Evolutionary conservation across 2,888 invertebrate genomes (phyloP).

Genomic region (Proisotoma minuta): DNA sequence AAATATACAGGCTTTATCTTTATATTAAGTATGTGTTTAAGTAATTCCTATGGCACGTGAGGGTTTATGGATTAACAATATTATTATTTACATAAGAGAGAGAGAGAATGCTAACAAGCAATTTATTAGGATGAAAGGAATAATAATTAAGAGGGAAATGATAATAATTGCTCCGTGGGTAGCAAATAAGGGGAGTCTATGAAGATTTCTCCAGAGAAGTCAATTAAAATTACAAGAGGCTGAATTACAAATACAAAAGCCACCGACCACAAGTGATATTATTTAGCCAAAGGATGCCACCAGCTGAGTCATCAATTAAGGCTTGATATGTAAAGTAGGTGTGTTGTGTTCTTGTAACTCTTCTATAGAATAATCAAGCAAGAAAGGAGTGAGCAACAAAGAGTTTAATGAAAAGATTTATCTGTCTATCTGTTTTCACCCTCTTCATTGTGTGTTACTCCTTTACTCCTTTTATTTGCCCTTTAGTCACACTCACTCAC

Average conservation of each 20-base stretch:
- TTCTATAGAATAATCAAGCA: background rate
- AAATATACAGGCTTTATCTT: no score
- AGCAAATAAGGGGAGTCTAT: no score
- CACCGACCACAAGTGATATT: background rate
- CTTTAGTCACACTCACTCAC: background rate
- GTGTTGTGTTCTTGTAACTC: background rate
- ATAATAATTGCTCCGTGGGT: no score
- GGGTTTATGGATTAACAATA: no score
- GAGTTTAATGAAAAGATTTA: conserved; percentile 18
- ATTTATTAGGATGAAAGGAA: no score
- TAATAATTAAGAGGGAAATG: no score
- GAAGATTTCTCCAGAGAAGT: no score
- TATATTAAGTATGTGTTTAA: no score
- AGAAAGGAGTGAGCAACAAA: background rate
- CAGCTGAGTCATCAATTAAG: conserved; percentile 17
- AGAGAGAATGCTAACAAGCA: no score
- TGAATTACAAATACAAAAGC: background rate
- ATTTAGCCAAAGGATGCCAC: background rate
- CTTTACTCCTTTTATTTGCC: background rate
- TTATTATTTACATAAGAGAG: no score
- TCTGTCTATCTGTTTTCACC: conserved; percentile 2
- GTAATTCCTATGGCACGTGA: no score
- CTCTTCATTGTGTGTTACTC: background rate
- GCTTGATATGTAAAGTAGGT: conserved; percentile 8
- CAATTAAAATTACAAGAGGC: no score